Percentiles rank a stretch among this genome's conserved stretches.
These are phyloP conservation scores for Acleris holmiana DNA, from an alignment of 2,888 invertebrate genomes.

Conservation along the genomic window DNA sequence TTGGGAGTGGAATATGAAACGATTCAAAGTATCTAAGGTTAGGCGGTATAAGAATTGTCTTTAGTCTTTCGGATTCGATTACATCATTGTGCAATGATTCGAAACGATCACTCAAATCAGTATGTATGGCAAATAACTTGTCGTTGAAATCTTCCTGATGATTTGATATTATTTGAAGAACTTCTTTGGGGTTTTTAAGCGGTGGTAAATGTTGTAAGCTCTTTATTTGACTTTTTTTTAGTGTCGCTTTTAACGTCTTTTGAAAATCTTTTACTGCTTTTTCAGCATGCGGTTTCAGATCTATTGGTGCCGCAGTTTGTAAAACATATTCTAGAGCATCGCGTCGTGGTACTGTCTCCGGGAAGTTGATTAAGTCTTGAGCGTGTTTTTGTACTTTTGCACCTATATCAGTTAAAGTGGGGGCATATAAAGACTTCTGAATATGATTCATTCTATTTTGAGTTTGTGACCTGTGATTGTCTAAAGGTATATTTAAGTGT, in stretches of 20 bases:
- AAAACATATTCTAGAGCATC: conserved; percentile 43
- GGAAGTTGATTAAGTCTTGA: conserved; percentile 46
- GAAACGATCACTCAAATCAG: conserved; percentile 65
- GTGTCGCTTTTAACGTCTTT: conserved; percentile 41
- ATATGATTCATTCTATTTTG: too few species aligned
- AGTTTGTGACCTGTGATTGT: too few species aligned
- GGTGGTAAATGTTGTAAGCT: conserved; percentile 14
- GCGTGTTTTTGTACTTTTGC: too few species aligned
- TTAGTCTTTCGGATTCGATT: conserved; percentile 37
- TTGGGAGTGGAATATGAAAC: conserved; percentile 31
- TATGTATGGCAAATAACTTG: conserved; percentile 63
- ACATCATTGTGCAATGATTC: conserved; percentile 58
- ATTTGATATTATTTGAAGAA: conserved; percentile 56
- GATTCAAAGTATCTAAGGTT: conserved; percentile 19
- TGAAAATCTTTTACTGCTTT: conserved; percentile 57
- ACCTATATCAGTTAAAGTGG: too few species aligned
- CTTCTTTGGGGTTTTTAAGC: conserved; percentile 51
- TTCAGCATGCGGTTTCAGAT: conserved; percentile 53
- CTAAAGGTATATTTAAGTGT: too few species aligned
- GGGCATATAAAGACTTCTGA: too few species aligned
- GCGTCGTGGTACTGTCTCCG: conserved; percentile 26
- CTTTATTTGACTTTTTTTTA: conserved; percentile 14
- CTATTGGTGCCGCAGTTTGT: conserved; percentile 41
- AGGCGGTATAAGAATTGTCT: conserved; percentile 19
- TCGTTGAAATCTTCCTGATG: conserved; percentile 62